A percentile compares a stretch with the other conserved stretches of the same genome.
Conservation (phyloP, 2,113 vertebrate genomes). For the Danionella cerebrum region DNA sequence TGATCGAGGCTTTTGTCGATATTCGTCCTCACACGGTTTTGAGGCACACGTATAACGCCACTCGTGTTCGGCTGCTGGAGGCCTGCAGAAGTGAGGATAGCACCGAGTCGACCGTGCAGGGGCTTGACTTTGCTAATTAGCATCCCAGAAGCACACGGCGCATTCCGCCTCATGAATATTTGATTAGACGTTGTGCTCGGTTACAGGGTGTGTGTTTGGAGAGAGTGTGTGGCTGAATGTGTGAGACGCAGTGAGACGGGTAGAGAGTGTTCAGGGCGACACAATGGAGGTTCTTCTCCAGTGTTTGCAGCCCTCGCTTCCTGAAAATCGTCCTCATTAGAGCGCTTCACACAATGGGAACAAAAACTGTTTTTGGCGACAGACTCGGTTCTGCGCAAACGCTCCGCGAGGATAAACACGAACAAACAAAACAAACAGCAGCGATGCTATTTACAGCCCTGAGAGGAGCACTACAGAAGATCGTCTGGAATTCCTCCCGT, state of each 20-base stretch:
- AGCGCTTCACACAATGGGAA: conserved; percentile 19
- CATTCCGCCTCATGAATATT: conserved; percentile 23
- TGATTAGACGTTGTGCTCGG: conserved; percentile 22
- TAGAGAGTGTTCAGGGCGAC: not conserved
- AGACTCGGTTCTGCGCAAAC: not conserved
- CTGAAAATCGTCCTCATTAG: conserved; percentile 22
- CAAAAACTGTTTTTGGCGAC: not conserved
- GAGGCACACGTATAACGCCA: too few species aligned
- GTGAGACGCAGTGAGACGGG: not conserved
- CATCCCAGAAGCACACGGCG: conserved; percentile 25
- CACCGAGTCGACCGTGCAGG: conserved; percentile 16
- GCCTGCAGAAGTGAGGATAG: not conserved
- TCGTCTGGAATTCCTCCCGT: not conserved
- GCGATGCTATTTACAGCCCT: not conserved
- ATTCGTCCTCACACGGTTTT: too few species aligned
- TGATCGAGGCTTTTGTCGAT: too few species aligned
- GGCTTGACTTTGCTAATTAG: conserved; percentile 31
- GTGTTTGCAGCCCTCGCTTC: not conserved
- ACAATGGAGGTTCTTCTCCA: not conserved
- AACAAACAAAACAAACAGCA: not conserved
- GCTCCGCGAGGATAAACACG: not conserved
- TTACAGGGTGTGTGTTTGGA: not conserved
- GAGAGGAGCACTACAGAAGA: not conserved
- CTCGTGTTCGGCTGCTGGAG: not conserved
- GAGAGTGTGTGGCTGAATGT: not conserved